These are phyloP conservation scores for Sisyra terminalis DNA, from an alignment of 2,888 invertebrate species.

Conservation along the genomic window DNA sequence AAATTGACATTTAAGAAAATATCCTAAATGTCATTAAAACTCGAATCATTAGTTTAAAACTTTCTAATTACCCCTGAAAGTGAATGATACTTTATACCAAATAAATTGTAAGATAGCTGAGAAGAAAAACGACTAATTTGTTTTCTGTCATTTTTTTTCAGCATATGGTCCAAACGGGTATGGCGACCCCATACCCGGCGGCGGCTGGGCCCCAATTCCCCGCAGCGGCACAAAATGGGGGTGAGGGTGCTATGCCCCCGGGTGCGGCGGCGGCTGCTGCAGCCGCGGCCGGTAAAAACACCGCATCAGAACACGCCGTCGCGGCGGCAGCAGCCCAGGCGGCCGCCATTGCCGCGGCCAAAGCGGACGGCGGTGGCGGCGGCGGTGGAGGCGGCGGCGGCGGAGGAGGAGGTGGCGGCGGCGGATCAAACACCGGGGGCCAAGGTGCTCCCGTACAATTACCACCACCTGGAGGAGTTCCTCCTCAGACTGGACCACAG, in stretches of 20 bases:
- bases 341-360: constrained; percentile 18
- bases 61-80: too few species aligned
- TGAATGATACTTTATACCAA: too few species aligned
- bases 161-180: constrained; percentile 91
- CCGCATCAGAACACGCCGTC: constrained; percentile 19
- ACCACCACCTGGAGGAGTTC: constrained; percentile 33
- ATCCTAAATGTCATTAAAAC: too few species aligned
- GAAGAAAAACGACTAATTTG: too few species aligned
- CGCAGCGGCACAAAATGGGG: constrained; percentile 26
- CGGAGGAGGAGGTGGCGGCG: constrained; percentile 16
- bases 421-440: constrained; percentile 18
- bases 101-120: too few species aligned
- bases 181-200: constrained; percentile 56
- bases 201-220: constrained; percentile 40
- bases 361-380: constrained; percentile 25
- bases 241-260: constrained; percentile 39
- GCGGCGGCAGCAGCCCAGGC: constrained; percentile 22
- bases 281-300: constrained; percentile 28
- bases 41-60: too few species aligned
- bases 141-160: constrained; percentile 33
- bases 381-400: constrained; percentile 22
- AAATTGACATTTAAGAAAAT: too few species aligned
- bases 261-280: constrained; percentile 28
- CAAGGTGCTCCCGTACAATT: constrained; percentile 27
- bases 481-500: constrained; percentile 14